Conservation (phyloP, 2,113 vertebrate genomes). For the Ceyx margarethae region DNA sequence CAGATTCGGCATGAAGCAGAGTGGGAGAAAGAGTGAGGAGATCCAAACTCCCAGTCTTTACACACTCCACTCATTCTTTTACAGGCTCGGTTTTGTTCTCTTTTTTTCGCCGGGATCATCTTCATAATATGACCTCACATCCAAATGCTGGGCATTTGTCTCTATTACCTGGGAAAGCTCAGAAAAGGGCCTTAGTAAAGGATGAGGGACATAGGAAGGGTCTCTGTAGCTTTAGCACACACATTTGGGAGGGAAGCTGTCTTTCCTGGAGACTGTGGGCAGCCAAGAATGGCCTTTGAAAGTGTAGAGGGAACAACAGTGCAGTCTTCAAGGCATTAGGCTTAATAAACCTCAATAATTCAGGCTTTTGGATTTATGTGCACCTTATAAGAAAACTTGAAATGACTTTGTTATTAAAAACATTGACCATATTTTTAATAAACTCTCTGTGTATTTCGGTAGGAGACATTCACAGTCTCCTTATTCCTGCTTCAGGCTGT, state of each 20-base stretch:
- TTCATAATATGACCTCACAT: not conserved
- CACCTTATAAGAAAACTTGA: slow-evolving; percentile 31
- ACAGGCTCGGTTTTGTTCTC: not conserved
- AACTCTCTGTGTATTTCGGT: slow-evolving; percentile 35
- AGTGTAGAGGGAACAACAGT: not conserved
- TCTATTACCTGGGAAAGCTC: not conserved
- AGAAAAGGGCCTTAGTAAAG: not conserved
- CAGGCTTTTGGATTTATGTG: slow-evolving; percentile 11
- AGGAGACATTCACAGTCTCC: not conserved
- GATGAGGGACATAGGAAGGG: not conserved
- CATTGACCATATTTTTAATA: slow-evolving; percentile 49
- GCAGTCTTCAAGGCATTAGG: not conserved
- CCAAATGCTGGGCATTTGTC: not conserved
- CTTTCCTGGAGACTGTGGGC: not conserved
- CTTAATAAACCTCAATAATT: slow-evolving; percentile 3
- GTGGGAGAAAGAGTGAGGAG: not conserved
- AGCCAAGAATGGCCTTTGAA: not conserved
- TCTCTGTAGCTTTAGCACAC: not conserved
- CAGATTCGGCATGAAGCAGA: slow-evolving; percentile 16
- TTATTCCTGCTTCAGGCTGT: not conserved
- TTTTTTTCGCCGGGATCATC: not conserved
- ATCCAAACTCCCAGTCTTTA: not conserved
- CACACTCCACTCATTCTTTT: not conserved
- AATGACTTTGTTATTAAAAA: slow-evolving; percentile 49
- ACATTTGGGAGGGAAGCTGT: not conserved